A percentile compares a stretch with the other conserved stretches of the same genome.
Conservation (phyloP, 2,113 vertebrate species). For the Taurulus bubalis region DNA sequence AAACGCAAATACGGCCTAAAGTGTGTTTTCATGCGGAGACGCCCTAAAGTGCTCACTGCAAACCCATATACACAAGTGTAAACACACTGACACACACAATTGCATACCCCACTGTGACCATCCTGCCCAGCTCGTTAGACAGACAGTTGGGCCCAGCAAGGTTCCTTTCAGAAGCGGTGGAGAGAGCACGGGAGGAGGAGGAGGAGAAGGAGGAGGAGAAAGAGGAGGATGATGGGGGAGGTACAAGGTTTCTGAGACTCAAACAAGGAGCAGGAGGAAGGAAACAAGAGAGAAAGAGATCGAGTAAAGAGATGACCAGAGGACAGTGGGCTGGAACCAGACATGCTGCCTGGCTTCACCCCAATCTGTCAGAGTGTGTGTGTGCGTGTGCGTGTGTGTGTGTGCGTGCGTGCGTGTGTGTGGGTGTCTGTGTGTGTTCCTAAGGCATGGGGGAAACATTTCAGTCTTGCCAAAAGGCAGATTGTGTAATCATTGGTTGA, state of each 20-base stretch:
- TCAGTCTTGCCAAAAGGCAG: too few species aligned
- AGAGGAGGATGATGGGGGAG: constrained; percentile 1
- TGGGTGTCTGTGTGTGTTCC: constrained; percentile 4
- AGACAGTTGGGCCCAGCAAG: constrained; percentile 94
- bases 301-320: constrained; percentile 3
- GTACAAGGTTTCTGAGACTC: constrained; percentile 22
- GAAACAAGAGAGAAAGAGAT: constrained; percentile 10
- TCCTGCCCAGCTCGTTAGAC: constrained; percentile 91
- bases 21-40: constrained; percentile 48
- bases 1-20: constrained; percentile 52
- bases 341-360: constrained; percentile 60
- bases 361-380: constrained; percentile 20
- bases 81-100: constrained; percentile 58
- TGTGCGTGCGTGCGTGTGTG: constrained; percentile 8
- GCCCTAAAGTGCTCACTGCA: constrained; percentile 41
- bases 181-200: constrained; percentile 52
- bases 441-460: background rate
- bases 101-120: constrained; percentile 83
- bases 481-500: too few species aligned
- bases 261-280: constrained; percentile 35
- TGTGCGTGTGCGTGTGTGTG: constrained; percentile 10
- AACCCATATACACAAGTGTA: constrained; percentile 61
- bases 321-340: constrained; percentile 50
- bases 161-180: constrained; percentile 82
- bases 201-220: constrained; percentile 21